Evolutionary conservation across 1,140 invertebrate species (phyloP), one percentile per base, ranked within the genome.

Genomic region (Colletes gigas): DNA sequence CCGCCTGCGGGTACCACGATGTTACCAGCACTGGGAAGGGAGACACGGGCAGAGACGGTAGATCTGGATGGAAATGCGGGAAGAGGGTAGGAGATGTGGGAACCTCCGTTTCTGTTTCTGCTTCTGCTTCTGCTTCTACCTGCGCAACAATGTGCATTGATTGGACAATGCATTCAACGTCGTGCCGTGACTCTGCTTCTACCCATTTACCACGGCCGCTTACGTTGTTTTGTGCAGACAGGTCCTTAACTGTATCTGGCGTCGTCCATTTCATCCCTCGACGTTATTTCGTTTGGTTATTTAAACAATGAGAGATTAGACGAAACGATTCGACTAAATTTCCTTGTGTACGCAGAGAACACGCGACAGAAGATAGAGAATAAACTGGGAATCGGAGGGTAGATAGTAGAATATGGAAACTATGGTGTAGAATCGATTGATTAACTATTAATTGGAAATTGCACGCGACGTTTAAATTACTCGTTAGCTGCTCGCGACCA

Each of bases 71-170:
- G 70, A 67, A 62, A 59, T 19, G 21, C 12, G 78, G 30, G 50
- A 69, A 62, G 50, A 83, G 73, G 8, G 15, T 68, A 21, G 55
- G 54, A 30, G 30, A 55, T 54, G 9, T 41, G 52, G 60, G 30
- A 54, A 83, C 70, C 86, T 87, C 83, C 14, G 44, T 81, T 78
- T 72, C 76, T 83, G 78, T 68, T 85, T 80, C 62, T 83, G 75
- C 81, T 78, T 21, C 57, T 19, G 21, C 7, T 30, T 19, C 21
- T 19, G 50, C n/a, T 62, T 76, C 81, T 80, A 78, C 75, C 83
- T 88, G 79, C 66, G 62, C 74, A 79, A 89, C 88, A 91, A 91
- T 90, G 79, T 77, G 80, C 89, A 89, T 90, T 91, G 89, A 92
- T 90, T 88, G 87, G 83, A 90, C 87, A 89, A 86, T 88, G 78